Percentiles rank a stretch among this genome's conserved stretches.
Conservation (phyloP, 2,113 vertebrate species). For the Perca fluviatilis region DNA sequence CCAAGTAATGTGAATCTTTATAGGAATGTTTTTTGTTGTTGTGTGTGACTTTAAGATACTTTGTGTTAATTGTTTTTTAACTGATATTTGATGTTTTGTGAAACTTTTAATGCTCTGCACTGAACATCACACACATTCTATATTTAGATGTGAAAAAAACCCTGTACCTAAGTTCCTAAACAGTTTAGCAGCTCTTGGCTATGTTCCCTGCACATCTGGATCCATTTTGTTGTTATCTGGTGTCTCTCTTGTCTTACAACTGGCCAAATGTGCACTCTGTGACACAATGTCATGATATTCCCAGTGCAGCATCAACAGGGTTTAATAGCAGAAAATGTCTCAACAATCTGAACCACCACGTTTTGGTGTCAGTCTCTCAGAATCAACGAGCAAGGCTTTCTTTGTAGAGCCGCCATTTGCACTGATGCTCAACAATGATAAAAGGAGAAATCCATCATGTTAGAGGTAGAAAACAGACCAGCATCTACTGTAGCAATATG, state of each 20-base stretch:
- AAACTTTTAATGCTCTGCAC: background rate
- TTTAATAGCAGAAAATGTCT: slow-evolving; percentile 23
- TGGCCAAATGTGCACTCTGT: slow-evolving; percentile 23
- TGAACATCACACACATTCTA: background rate
- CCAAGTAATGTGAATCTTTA: too few species aligned
- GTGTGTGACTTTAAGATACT: background rate
- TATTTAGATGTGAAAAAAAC: background rate
- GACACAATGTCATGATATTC: slow-evolving; percentile 7
- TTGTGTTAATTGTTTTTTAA: background rate
- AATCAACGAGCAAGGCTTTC: slow-evolving; percentile 46
- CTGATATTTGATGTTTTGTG: background rate
- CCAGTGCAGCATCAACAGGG: background rate
- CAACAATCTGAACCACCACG: slow-evolving; percentile 17
- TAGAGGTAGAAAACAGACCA: slow-evolving; percentile 21
- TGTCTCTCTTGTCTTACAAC: slow-evolving; percentile 1
- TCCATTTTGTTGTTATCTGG: slow-evolving; percentile 5
- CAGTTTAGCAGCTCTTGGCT: background rate
- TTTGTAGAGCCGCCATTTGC: slow-evolving; percentile 41
- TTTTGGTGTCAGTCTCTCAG: slow-evolving; percentile 10
- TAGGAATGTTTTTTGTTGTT: too few species aligned
- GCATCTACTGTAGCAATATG: background rate
- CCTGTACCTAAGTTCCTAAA: background rate
- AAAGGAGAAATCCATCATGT: slow-evolving; percentile 17
- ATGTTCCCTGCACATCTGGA: background rate
- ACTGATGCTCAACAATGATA: slow-evolving; percentile 44